Base-by-base conservation (phyloP, 2,888 invertebrate species). In the Lasioglossum calceatum region DNA sequence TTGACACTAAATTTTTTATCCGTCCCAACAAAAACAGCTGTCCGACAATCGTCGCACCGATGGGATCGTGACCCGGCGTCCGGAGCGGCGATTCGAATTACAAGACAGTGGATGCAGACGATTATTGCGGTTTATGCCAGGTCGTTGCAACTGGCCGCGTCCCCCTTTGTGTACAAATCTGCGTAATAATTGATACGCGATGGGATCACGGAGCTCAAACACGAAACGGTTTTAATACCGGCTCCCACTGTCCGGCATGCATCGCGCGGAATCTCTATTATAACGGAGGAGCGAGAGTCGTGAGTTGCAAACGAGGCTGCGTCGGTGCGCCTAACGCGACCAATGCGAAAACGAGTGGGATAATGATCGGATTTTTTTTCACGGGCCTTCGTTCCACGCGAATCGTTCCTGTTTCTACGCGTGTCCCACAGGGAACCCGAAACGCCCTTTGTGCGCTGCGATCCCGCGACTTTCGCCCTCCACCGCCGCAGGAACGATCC, bases 321-420 rank as follows among this genome's bases (percentile, higher is more conserved):
- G 90, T 91, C 90, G 87, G 84, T 54, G 54, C 54, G 54, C 54
- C 84, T 87, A 90, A 88, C 89, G 89, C 91, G 91, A 86, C 87
- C 89, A 86, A 90, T 89, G 89, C 83, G 76, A 84, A 44, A 87
- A 81, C 89, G 84, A 90, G 85, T 87, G 87, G 67, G 91, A 91
- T 91, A 91, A 90, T 91, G 91, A 91, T 91, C 91, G 89, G 82
- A 82, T 91, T 90, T 91, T 90, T 91, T 91, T 89, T 86, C 32
- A 32, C 64, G 64, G 54, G 74, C 79, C 19, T 19, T 10, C 79
- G 82, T 7, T 84, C 83, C 84, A 82, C 86, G 82, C 85, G 82
- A 83, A 87, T 88, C 85, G 88, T 84, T 87, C 58, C 86, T 88
- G 88, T 54, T 54, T 10, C 54, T 54, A 54, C 77, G 82, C 23